Evolutionary conservation across 2,113 vertebrate species (phyloP).

Genomic region (Pycnonotus jocosus): DNA sequence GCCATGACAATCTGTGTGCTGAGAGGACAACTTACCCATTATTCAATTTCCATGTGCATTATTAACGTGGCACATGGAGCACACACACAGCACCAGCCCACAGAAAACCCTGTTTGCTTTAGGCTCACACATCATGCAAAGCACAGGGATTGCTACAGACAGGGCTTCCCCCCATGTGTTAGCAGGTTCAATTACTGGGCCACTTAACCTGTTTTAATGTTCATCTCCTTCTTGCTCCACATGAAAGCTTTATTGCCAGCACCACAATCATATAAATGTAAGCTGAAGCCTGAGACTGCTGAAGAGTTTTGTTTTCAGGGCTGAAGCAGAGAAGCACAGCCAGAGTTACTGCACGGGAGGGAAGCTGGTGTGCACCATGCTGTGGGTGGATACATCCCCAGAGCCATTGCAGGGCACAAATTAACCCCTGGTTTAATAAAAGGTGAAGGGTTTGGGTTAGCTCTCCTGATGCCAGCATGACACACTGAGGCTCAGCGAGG

Average conservation of each 20-base stretch:
- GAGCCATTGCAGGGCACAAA: background rate
- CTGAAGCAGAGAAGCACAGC: background rate
- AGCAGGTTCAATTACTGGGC: slow-evolving; percentile 4
- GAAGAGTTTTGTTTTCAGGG: background rate
- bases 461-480: background rate
- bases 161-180: background rate
- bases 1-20: background rate
- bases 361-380: background rate
- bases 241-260: slow-evolving; percentile 9
- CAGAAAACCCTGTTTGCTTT: background rate
- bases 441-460: background rate
- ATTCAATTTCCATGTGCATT: background rate
- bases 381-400: background rate
- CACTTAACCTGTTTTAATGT: slow-evolving; percentile 40
- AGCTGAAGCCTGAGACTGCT: background rate
- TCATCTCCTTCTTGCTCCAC: background rate
- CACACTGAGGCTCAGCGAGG: background rate
- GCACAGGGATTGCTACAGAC: background rate
- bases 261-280: background rate
- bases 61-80: slow-evolving; percentile 18
- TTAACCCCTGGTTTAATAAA: background rate
- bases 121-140: background rate
- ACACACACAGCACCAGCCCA: background rate
- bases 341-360: background rate
- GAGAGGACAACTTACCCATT: slow-evolving; percentile 28